These are phyloP conservation scores for Heliconius ethilla DNA, from an alignment of 2,888 invertebrate genomes.

Conservation along the genomic window DNA sequence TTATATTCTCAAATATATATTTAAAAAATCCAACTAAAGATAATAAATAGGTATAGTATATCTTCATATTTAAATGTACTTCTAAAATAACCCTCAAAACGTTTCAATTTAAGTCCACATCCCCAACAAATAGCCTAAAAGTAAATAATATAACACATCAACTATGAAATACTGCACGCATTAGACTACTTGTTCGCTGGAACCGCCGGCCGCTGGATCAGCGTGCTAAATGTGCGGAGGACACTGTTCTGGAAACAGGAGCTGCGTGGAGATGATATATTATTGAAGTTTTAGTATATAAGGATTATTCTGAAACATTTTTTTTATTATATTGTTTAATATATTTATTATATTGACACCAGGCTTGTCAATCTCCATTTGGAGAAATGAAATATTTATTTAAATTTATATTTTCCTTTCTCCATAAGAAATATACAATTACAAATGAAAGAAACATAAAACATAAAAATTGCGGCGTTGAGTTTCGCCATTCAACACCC, in stretches of 20 bases:
- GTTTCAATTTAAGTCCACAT: background rate
- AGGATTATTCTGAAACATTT: background rate
- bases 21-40: background rate
- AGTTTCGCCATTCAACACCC: background rate
- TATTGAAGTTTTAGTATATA: background rate
- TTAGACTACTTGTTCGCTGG: conserved; percentile 46
- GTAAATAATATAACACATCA: conserved; percentile 35
- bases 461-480: background rate
- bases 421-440: too few species aligned
- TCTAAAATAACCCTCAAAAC: background rate
- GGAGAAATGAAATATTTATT: too few species aligned
- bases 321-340: background rate
- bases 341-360: too few species aligned
- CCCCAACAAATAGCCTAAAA: conserved; percentile 1
- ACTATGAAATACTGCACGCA: conserved; percentile 48
- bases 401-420: too few species aligned
- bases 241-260: conserved; percentile 58
- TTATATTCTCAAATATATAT: too few species aligned
- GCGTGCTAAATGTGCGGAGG: conserved; percentile 71
- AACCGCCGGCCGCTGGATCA: conserved; percentile 48
- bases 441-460: too few species aligned
- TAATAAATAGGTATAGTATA: background rate
- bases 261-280: conserved; percentile 48
- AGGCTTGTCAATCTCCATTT: too few species aligned
- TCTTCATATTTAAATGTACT: background rate